These are phyloP conservation scores for Zenarchopterus dispar DNA, from an alignment of 2,797 vertebrate species.

Conservation along the genomic window DNA sequence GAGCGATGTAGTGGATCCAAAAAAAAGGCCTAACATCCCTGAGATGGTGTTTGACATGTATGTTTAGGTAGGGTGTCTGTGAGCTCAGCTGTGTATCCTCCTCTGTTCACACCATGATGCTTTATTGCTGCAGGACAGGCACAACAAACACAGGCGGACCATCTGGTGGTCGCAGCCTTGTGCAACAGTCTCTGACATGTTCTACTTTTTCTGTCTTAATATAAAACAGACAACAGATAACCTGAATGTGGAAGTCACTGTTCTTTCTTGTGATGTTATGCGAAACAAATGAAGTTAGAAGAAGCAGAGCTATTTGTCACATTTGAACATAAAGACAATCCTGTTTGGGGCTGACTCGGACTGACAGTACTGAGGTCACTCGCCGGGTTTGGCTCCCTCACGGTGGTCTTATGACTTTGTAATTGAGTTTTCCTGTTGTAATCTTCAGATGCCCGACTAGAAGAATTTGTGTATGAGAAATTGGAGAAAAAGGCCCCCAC, in stretches of 20 bases:
- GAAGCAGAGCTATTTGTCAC: not conserved
- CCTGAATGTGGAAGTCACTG: not conserved
- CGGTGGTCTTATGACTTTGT: slow-evolving; percentile 71
- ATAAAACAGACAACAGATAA: slow-evolving; percentile 4
- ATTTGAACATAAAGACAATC: not conserved
- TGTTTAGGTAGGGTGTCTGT: slow-evolving; percentile 23
- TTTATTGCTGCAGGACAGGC: slow-evolving; percentile 25
- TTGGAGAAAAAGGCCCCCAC: slow-evolving; percentile 96
- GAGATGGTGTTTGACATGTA: slow-evolving; percentile 9
- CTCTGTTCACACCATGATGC: slow-evolving; percentile 52
- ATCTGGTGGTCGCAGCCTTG: slow-evolving; percentile 25
- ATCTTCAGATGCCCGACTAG: slow-evolving; percentile 93
- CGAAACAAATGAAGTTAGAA: slow-evolving; percentile 4
- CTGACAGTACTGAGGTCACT: not conserved
- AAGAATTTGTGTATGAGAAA: slow-evolving; percentile 98
- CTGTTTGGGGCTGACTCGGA: not conserved
- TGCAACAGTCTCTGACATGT: not conserved
- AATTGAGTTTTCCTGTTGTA: slow-evolving; percentile 71
- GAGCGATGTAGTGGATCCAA: too few relatives aligned
- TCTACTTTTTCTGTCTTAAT: not conserved
- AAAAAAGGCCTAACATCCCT: too few relatives aligned
- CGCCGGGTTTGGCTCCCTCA: slow-evolving; percentile 21
- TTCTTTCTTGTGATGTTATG: not conserved
- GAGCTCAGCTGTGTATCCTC: slow-evolving; percentile 62
- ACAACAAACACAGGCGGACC: slow-evolving; percentile 48